Evolutionary conservation across 2,797 vertebrate species (phyloP), one percentile per base, ranked within the genome.

Genomic region (Hypotaenidia philippensis): DNA sequence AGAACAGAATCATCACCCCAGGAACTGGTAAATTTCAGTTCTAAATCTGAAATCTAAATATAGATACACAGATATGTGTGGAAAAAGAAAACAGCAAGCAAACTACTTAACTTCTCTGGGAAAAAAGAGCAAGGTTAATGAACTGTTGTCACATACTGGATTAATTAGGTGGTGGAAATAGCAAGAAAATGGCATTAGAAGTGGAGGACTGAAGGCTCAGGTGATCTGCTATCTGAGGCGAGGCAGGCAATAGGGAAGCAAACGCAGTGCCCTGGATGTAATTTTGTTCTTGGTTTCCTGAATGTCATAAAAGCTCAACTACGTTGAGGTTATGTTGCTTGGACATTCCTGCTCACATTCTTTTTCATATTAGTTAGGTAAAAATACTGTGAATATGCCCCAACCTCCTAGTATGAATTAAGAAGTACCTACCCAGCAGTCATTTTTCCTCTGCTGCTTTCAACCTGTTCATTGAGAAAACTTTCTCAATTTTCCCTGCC

Each of bases 1-100:
- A 83, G 74, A 88, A 85, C 12, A 79, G 65, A 84, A 79, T 88
- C 53, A 90, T 47, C n/a, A 53, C 32, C 34, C 32, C 49, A 71
- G 76, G 47, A 95, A 86, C 1, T n/a, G 29, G n/a, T 75, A 76
- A n/a, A 41, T 47, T 75, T 88, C 60, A 69, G 22, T 78, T 83
- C 65, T 64, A 53, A 34, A 86, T 74, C 31, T 65, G 72, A 71
- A 77, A 65, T 56, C 63, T 92, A 90, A 94, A 84, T 56, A 89
- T 15, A 83, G 40, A 49, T 41, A 79, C 11, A 70, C 10, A 83
- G 57, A 74, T 64, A 74, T 1, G 10, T 1, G 4, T 25, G 7
- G 41, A 36, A 82, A 70, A 89, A 64, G 9, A 14, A 44, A 75
- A 34, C 17, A 38, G 31, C 32, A 83, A 61, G 31, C 32, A 60